These are phyloP conservation scores for Piprites chloris DNA, from an alignment of 2,113 vertebrate genomes.

Conservation along the genomic window DNA sequence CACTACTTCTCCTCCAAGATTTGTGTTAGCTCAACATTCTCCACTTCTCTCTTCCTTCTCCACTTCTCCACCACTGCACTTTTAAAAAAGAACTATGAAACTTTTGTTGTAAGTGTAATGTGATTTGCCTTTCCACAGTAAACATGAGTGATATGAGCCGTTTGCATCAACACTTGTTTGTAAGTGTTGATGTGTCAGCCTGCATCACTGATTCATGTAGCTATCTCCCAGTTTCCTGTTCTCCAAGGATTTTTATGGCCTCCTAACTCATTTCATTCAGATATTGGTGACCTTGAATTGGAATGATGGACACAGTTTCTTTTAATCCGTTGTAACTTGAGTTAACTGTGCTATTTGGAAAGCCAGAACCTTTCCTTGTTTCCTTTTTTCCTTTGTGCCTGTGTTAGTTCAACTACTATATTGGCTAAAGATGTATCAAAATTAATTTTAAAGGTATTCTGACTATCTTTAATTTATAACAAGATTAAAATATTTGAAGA, in stretches of 20 bases:
- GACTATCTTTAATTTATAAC: background rate
- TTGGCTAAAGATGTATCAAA: background rate
- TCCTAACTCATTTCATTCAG: background rate
- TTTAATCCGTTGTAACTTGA: background rate
- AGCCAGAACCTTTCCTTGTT: background rate
- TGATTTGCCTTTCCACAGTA: background rate
- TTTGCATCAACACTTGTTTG: background rate
- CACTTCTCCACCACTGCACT: background rate
- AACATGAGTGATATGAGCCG: background rate
- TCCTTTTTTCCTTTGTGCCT: background rate
- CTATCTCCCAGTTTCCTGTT: background rate
- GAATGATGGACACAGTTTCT: background rate
- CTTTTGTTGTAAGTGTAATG: background rate
- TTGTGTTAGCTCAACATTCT: background rate
- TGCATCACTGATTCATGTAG: background rate
- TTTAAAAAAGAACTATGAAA: background rate
- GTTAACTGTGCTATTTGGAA: background rate
- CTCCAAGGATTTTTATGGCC: background rate
- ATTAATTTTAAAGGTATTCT: background rate
- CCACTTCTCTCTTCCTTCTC: background rate
- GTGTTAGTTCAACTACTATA: background rate
- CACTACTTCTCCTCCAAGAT: background rate
- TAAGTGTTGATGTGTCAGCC: background rate
- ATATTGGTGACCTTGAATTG: background rate
- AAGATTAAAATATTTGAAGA: background rate